phyloP scores from a whole-genome alignment of 1,140 invertebrate species.

The Trichonephila clavata region DNA sequence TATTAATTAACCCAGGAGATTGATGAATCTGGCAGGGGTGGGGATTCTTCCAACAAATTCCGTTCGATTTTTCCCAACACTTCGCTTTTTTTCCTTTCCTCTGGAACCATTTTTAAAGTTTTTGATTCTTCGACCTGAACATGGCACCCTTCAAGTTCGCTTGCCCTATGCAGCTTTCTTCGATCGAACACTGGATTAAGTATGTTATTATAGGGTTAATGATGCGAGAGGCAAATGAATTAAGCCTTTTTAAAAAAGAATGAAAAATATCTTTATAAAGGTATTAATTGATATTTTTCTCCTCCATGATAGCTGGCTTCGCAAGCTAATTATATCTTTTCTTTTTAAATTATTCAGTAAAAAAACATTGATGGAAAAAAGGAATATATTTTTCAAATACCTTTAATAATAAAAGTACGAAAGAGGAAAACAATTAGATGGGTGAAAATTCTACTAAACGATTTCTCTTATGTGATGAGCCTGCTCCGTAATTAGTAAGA shows the following conservation, averaged over 20 bases:
- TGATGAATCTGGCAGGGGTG: neutral
- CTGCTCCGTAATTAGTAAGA: no score
- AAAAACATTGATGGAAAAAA: neutral
- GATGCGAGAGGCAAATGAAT: neutral
- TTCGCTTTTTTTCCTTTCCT: neutral
- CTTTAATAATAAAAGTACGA: neutral
- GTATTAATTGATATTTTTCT: neutral
- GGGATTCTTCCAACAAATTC: neutral
- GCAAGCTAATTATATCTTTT: neutral
- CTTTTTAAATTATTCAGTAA: neutral
- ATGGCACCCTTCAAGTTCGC: neutral
- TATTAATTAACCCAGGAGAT: slow-evolving; percentile 36
- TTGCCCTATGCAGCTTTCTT: neutral
- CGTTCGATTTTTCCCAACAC: neutral
- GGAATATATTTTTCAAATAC: neutral
- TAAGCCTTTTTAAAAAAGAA: neutral
- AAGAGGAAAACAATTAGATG: neutral
- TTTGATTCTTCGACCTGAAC: neutral
- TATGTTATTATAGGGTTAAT: neutral
- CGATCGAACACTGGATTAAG: neutral
- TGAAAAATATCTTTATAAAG: neutral
- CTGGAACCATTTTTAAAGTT: neutral
- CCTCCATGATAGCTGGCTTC: neutral
- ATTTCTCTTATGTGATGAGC: no score
- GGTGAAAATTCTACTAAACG: no score